Base-by-base conservation (phyloP, 2,888 invertebrate genomes). In the Caenorhabditis sp. region DNA sequence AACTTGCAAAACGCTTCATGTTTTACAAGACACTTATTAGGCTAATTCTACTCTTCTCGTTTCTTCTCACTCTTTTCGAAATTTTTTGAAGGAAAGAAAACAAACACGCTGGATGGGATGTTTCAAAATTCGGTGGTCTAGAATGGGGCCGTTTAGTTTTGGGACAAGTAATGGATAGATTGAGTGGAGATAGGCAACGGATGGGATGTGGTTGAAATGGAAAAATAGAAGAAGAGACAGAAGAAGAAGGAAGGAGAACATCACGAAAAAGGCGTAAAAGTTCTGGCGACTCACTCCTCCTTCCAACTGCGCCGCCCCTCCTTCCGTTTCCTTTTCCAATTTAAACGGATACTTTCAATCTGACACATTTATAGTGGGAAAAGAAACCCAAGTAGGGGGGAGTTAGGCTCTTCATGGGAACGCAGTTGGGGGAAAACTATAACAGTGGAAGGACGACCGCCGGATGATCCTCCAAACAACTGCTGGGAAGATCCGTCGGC, bases 221-320 rank as follows among this genome's bases (percentile, higher is more conserved):
- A 51, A 61, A 51, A 35, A 19, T 31, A 10, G 28, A 14, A 41
- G 49, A 58, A 38, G 41, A 51, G 51, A 41, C 24, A 68, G 16
- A 22, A 69, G 69, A 54, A 77, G 77, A 70, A 77, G 59, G 12
- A 22, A 69, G 69, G 54, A 77, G 79, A 79, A 79, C 79, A 79
- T 79, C 79, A 79, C 69, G 79, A 79, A 79, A 77, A 79, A 79
- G 79, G 79, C 79, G 79, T 79, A 70, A 69, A 79, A 79, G 79
- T 79, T 79, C 79, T 79, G 70, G 63, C 70, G 51, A 56, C 61
- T 41, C 61, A 38, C 63, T 49, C 54, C 41, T 54, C 56, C 54
- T 28, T 8, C n/a, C 41, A 24, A 3, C 28, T n/a, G n/a, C 61
- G 19, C 61, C 66, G 58, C 47, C 47, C 12, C 75, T 22, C 41